A percentile compares a stretch with the other conserved stretches of the same genome.
Evolutionary conservation across 37 sponge, comb jelly and placozoan species (phyloP).

Genomic region (Geodia barretti): DNA sequence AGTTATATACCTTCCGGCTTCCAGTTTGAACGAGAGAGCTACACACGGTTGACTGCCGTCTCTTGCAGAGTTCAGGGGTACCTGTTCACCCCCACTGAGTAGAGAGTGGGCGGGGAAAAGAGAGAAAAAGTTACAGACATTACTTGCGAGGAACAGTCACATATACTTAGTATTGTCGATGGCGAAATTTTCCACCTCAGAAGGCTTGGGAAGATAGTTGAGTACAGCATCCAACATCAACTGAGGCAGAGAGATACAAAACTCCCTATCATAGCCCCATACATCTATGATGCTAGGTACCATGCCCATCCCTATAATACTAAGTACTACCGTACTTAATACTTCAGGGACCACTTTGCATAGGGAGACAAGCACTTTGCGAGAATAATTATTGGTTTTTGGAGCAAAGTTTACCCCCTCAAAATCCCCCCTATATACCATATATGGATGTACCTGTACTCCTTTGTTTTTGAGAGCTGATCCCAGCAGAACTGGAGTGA

Average conservation of each 20-base stretch:
- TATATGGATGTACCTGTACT: slow-evolving; percentile 56
- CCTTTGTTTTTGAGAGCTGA: slow-evolving; percentile 99
- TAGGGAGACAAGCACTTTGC: too few species aligned
- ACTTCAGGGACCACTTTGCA: not conserved
- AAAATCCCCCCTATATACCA: too few species aligned
- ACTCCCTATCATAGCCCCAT: too few species aligned
- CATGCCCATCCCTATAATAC: too few species aligned
- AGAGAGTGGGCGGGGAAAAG: not conserved
- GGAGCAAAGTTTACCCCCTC: too few species aligned
- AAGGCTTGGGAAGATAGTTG: slow-evolving; percentile 91
- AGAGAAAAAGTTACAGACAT: not conserved
- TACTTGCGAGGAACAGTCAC: not conserved
- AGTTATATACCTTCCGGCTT: slow-evolving; percentile 61
- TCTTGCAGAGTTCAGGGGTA: slow-evolving; percentile 60
- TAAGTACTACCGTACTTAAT: not conserved
- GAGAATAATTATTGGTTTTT: too few species aligned
- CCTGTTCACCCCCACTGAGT: slow-evolving; percentile 47
- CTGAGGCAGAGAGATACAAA: slow-evolving; percentile 44
- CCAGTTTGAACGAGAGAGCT: slow-evolving; percentile 96
- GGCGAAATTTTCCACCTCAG: slow-evolving; percentile 92
- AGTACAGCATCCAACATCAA: slow-evolving; percentile 90
- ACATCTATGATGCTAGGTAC: too few species aligned
- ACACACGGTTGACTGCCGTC: slow-evolving; percentile 70
- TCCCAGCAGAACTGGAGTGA: slow-evolving; percentile 96
- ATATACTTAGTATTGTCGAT: slow-evolving; percentile 60